Conservation (phyloP, 2,113 vertebrate genomes). For the Hyaena hyaena region DNA sequence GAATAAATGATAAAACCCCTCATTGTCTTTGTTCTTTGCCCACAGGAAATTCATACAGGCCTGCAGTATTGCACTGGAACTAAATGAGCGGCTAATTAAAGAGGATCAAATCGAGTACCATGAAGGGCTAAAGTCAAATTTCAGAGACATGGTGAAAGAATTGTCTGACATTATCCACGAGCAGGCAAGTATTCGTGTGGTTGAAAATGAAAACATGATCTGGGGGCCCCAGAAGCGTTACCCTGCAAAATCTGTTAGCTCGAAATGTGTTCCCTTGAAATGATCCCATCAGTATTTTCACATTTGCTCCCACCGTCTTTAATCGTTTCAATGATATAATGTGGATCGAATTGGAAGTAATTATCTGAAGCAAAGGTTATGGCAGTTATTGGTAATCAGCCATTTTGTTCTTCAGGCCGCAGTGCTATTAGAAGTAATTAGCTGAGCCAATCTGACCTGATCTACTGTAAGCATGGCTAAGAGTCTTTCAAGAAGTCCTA, state of each 20-base stretch:
- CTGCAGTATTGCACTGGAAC: constrained; percentile 95
- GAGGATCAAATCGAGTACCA: constrained; percentile 98
- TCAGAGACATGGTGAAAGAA: constrained; percentile 98
- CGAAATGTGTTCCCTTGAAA: constrained; percentile 14
- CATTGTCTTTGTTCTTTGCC: constrained; percentile 56
- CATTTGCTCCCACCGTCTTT: constrained; percentile 2
- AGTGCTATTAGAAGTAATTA: background rate
- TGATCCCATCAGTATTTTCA: constrained; percentile 68
- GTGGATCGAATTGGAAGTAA: background rate
- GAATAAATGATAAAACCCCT: constrained; percentile 22
- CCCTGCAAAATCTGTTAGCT: constrained; percentile 12
- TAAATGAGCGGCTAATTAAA: constrained; percentile 97
- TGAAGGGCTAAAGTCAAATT: constrained; percentile 96
- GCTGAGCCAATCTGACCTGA: background rate
- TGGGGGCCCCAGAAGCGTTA: background rate
- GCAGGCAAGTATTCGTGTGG: constrained; percentile 86
- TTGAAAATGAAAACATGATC: constrained; percentile 4
- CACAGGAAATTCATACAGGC: constrained; percentile 94
- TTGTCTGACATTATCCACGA: constrained; percentile 98
- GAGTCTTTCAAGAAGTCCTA: background rate
- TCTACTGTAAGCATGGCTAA: background rate
- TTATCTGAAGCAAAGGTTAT: constrained; percentile 31
- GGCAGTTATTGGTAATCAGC: background rate
- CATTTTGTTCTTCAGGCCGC: constrained; percentile 24
- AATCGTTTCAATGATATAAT: background rate